Base-by-base conservation (phyloP, 2,113 vertebrate genomes). In the Morone saxatilis region DNA sequence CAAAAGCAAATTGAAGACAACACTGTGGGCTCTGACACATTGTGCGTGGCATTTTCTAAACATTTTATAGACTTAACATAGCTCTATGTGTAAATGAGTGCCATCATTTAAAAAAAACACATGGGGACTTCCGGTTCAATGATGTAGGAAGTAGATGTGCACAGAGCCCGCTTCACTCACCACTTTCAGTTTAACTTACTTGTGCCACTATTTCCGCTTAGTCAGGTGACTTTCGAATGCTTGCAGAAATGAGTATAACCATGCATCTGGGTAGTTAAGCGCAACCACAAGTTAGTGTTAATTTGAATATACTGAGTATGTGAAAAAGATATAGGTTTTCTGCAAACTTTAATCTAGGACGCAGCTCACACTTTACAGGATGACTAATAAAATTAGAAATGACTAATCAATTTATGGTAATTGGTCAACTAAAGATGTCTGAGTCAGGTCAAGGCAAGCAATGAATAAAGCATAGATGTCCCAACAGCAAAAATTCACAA, bases 131-230 rank as follows among this genome's bases (percentile, higher is more conserved):
- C 68, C 19, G 5, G 68, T 54, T 71, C 56, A 19, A 60, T 47
- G 14, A 59, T 48, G 19, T 0, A 54, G 56, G 45, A 48, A 11
- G 56, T n/a, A 47, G 41, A 40, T 70, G 31, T 31, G 16, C 38
- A 25, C 4, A 5, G 25, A 16, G 22, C 16, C 4, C 1, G 5
- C 19, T 43, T 25, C 2, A 3, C 10, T 0, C 48, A 1, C 25
- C 53, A 51, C 56, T 62, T 76, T 76, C 22, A 10, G 36, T 72
- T 60, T 74, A 6, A 71, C 22, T 54, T 43, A 16, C 31, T 40
- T 38, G 6, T 56, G n/a, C 40, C 6, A 0, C 48, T 6, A 47
- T 60, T 61, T 67, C 31, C 31, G 31, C 31, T 31, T 31, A 31
- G 31, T 54, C 0, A 0, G 25, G 45, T 68, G 9, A 25, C 25